Conservation (phyloP, 1,140 invertebrate species). For the Drosophila paulistorum region DNA sequence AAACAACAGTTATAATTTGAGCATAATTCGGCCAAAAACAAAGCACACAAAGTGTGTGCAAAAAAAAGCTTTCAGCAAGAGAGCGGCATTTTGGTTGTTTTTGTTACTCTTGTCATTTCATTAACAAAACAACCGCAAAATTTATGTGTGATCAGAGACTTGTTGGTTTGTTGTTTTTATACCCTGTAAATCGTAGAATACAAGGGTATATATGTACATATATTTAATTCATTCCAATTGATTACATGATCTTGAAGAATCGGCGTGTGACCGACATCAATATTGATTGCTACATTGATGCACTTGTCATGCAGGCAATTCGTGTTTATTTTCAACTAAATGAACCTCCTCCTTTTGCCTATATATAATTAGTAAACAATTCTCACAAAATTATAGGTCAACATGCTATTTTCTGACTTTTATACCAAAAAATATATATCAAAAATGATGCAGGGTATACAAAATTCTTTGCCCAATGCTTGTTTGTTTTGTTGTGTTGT, state of each 20-base stretch:
- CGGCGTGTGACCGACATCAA: neutral
- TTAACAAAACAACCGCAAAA: conserved; percentile 78
- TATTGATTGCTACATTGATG: neutral
- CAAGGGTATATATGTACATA: neutral
- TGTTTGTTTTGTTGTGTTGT: neutral
- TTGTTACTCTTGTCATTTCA: conserved; percentile 59
- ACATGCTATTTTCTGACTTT: too few species aligned
- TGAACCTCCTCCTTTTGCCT: neutral
- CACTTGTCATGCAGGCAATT: neutral
- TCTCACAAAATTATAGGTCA: too few species aligned
- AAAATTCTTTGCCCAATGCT: neutral
- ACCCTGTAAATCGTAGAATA: neutral
- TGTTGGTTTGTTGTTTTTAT: conserved; percentile 31
- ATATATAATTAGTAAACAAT: neutral
- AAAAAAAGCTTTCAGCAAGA: conserved; percentile 55
- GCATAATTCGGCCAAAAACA: conserved; percentile 49
- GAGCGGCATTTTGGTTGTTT: conserved; percentile 24
- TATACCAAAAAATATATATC: neutral
- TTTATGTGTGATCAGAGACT: conserved; percentile 72
- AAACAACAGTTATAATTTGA: conserved; percentile 77
- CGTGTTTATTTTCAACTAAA: neutral
- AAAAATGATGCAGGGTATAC: neutral
- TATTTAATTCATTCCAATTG: too few species aligned
- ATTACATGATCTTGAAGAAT: neutral
- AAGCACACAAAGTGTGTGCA: conserved; percentile 25